phyloP scores from a whole-genome alignment of 2,113 vertebrate species.

The Cochlearius cochlearius region DNA sequence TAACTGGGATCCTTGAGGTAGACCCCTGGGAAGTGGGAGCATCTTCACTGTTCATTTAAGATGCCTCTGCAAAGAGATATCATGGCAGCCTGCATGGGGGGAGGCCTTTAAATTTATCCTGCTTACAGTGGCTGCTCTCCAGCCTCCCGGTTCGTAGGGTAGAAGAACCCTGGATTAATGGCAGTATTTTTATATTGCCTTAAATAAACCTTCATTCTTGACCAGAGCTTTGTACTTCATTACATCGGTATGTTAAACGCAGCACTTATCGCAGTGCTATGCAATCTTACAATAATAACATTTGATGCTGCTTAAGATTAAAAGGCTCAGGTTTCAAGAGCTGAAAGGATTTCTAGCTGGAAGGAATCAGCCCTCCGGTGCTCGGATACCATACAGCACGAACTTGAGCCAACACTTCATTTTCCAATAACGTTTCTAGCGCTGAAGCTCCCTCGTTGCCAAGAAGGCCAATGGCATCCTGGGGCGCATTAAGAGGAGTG shows the following conservation, averaged over 20 bases:
- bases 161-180: not conserved
- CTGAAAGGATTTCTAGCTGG: not conserved
- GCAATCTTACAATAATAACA: not conserved
- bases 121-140: not conserved
- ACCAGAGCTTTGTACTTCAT: not conserved
- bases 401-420: not conserved
- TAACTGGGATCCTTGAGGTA: not conserved
- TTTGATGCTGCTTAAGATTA: not conserved
- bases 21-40: not conserved
- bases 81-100: not conserved
- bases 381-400: not conserved
- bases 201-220: not conserved
- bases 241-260: not conserved
- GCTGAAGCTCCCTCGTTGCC: not conserved
- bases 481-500: too few species aligned
- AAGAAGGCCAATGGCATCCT: too few species aligned
- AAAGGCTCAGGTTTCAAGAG: not conserved
- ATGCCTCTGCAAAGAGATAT: not conserved
- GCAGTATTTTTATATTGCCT: not conserved
- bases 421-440: not conserved
- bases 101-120: not conserved
- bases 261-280: not conserved
- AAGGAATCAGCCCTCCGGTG: not conserved
- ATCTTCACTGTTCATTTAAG: not conserved
- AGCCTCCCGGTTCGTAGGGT: not conserved